Evolutionary conservation across 2,797 vertebrate genomes (phyloP), one percentile per base, ranked within the genome.

Genomic region (Rallus crepitans): DNA sequence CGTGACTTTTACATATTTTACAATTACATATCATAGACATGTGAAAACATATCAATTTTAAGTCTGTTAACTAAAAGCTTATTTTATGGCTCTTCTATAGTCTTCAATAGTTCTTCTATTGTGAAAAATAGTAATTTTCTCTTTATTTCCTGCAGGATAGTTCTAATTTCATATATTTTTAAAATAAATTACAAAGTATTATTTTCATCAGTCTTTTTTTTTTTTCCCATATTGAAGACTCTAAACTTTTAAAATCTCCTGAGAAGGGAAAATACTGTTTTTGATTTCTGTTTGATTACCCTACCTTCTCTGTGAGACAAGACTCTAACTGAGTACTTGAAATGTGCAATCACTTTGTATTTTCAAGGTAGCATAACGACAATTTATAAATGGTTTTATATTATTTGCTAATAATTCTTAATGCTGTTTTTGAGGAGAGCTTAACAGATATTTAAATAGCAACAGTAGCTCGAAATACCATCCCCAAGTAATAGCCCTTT

Each of bases 261-360:
- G 15, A 65, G 40, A 69, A 4, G 7, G 4, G 12, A 48, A 23
- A n/a, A 63, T 1, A 1, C 4, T 64, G 12, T 48, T 61, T 25
- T 68, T 65, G 13, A 57, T 47, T 70, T 78, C 23, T 27, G 1
- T 40, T 13, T 76, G 6, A 1, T 77, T 87, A 31, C 19, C 65
- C 6, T 59, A 12, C 6, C 80, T 65, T 86, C 70, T 0, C 0
- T 33, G 33, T 33, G 5, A 7, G 7, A 63, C 2, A 1, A 23
- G 17, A 57, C 6, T 48, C 5, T 65, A 42, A 73, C 33, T 17
- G 7, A 14, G 14, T 48, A 66, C 12, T 0, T 73, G n/a, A 77
- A 77, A 85, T 21, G 15, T n/a, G 15, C 17, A 47, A 71, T 83
- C 20, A 35, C 7, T 65, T 33, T 56, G 2, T 11, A 47, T 60